Conservation (phyloP, 2,797 vertebrate genomes). For the Podarcis lilfordi region DNA sequence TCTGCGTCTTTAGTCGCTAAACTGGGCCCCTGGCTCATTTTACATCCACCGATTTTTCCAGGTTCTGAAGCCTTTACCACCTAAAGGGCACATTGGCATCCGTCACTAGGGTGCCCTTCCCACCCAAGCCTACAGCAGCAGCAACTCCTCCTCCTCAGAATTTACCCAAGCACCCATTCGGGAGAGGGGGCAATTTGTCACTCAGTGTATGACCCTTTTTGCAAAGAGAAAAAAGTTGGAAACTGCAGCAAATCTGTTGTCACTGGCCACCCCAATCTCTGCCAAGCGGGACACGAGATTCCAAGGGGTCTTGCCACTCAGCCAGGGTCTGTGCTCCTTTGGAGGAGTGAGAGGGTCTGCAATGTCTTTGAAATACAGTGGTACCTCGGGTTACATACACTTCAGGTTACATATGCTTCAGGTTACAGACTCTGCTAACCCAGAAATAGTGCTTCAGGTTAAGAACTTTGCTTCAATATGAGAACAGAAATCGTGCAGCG, state of each 20-base stretch:
- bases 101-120: background rate
- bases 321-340: too few species aligned
- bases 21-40: constrained; percentile 66
- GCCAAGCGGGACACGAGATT: background rate
- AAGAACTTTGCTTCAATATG: too few species aligned
- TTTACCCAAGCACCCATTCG: constrained; percentile 21
- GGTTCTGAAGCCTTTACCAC: constrained; percentile 40
- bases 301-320: too few species aligned
- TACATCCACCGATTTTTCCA: constrained; percentile 71
- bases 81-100: constrained; percentile 49
- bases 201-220: constrained; percentile 25
- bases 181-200: constrained; percentile 35
- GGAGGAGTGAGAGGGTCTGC: too few species aligned
- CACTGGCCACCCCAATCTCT: too few species aligned
- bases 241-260: rapidly evolving
- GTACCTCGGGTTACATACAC: too few species aligned
- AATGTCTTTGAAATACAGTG: too few species aligned
- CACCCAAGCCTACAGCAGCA: constrained; percentile 1
- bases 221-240: background rate
- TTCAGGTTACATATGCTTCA: too few species aligned
- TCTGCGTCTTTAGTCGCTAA: constrained; percentile 74
- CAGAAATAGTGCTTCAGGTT: too few species aligned
- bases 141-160: background rate
- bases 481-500: too few species aligned
- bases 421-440: too few species aligned